Conservation (phyloP, 2,797 vertebrate species). For the Thripadectes ignobilis region DNA sequence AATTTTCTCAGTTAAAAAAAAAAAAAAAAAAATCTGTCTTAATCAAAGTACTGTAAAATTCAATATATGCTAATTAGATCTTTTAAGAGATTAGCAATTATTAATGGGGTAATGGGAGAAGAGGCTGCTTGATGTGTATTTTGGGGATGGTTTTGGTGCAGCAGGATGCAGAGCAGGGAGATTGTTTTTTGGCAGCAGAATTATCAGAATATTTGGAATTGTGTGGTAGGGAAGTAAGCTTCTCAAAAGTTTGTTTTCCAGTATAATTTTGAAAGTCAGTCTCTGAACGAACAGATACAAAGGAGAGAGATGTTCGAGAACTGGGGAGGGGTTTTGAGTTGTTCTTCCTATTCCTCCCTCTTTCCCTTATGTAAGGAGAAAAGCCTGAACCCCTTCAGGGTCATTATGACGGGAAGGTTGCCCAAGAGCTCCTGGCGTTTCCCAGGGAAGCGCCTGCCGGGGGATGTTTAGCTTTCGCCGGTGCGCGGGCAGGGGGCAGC, state of each 20-base stretch:
- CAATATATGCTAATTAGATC: neutral
- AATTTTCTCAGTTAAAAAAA: neutral
- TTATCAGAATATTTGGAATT: neutral
- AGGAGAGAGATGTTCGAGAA: neutral
- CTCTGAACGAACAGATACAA: neutral
- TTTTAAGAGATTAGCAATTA: neutral
- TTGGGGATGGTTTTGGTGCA: neutral
- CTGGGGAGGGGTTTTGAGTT: neutral
- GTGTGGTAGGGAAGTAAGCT: rapidly evolving
- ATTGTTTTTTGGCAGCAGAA: neutral
- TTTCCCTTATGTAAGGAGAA: neutral
- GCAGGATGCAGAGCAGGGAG: rapidly evolving
- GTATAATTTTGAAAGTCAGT: rapidly evolving
- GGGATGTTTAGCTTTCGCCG: neutral
- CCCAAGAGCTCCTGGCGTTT: rapidly evolving
- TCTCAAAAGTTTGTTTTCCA: rapidly evolving
- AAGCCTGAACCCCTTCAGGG: too few relatives aligned
- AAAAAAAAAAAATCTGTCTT: neutral
- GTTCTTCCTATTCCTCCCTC: neutral
- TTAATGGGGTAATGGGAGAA: neutral
- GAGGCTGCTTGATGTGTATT: neutral
- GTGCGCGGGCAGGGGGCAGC: neutral
- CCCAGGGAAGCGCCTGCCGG: neutral
- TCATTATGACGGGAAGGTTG: rapidly evolving
- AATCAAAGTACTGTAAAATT: neutral